Evolutionary conservation across 2,113 vertebrate species (phyloP).

Genomic region (Trachemys scripta): DNA sequence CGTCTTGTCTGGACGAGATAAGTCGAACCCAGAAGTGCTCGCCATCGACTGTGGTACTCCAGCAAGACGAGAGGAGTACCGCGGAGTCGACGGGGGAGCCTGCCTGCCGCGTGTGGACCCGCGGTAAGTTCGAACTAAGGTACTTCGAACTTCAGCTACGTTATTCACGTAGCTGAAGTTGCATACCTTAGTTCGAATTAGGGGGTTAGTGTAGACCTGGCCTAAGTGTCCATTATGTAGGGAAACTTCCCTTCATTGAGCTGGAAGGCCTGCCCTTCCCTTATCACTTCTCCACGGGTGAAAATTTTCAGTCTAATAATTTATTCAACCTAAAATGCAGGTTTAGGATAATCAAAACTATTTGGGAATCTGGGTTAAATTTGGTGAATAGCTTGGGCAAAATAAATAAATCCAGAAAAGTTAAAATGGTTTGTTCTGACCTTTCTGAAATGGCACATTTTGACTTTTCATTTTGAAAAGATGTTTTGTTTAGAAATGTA

Average conservation of each 20-base stretch:
- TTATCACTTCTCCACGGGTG: neutral
- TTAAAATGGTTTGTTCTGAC: neutral
- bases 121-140: no score
- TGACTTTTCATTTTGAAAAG: neutral
- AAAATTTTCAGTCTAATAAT: neutral
- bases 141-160: no score
- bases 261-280: neutral
- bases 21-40: no score
- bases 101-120: no score
- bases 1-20: no score
- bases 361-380: neutral
- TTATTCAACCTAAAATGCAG: neutral
- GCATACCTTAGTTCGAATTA: no score
- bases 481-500: neutral
- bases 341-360: neutral
- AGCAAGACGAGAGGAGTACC: no score
- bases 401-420: neutral
- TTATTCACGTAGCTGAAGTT: no score
- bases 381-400: neutral
- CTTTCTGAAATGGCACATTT: neutral
- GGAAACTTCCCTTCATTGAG: neutral
- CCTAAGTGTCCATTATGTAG: neutral
- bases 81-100: no score
- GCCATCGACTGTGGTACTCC: no score
- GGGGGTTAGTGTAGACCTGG: no score